Base-by-base conservation (phyloP, 1,140 invertebrate species). In the Drosophila yakuba region DNA sequence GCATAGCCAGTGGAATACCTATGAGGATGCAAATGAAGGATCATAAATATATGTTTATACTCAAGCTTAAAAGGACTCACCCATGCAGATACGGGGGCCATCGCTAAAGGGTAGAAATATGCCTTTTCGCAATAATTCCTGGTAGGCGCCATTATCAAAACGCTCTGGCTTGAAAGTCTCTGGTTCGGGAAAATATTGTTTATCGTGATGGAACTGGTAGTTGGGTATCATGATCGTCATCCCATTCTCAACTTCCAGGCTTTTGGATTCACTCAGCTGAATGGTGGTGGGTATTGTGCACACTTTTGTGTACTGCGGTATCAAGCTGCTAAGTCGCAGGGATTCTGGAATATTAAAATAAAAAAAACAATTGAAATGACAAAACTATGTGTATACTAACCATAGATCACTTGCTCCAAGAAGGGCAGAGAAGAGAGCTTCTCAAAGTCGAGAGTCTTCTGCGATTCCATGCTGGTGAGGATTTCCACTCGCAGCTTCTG, bases 121-220 rank as follows among this genome's bases (percentile, higher is more conserved):
- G 0, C 91, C 89, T 28, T 68, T 63, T 1, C 58, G 71, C 0
- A 77, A 55, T 1, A 91, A 58, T n/a, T 91, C 78, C 7, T 69
- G 72, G 45, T 81, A 64, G 7, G 67, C 66, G 2, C 61, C 78
- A 68, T 91, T 79, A 5, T 85, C 80, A 38, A 92, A 92, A 90
- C 97, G 93, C 47, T 97, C 95, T 0, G 97, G 97, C 80, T 95
- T 94, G 86, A 96, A 98, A 8, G 86, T 88, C 6, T 95, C 93
- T 0, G 97, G 96, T 43, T 97, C 93, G 14, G 95, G 93, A 75
- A 95, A 98, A 75, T 95, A 94, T 45, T 94, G 84, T 1, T 94
- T 92, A 89, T 97, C 95, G 14, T 93, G 93, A 57, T 96, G 95
- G 4, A 95, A 76, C 1, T 93, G 93, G 64, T 93, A 92, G n/a